These are phyloP conservation scores for Brachypodius melanocephalos DNA, from an alignment of 2,113 vertebrate genomes.

Conservation along the genomic window DNA sequence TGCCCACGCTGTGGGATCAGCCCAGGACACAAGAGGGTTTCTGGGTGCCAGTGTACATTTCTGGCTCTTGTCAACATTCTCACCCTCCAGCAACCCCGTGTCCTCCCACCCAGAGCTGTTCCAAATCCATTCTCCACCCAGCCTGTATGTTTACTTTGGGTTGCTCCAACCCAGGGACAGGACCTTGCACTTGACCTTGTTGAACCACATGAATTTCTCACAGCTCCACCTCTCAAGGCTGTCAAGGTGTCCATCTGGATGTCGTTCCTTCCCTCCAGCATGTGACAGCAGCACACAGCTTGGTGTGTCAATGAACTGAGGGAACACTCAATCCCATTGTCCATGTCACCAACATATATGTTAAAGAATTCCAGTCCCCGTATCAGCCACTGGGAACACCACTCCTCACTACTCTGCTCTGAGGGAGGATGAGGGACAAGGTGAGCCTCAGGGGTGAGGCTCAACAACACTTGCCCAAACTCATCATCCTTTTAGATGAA, in stretches of 20 bases:
- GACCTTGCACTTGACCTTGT: background rate
- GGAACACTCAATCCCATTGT: background rate
- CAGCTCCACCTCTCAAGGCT: background rate
- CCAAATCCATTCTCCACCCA: background rate
- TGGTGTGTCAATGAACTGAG: background rate
- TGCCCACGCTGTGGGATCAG: background rate
- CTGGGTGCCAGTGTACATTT: background rate
- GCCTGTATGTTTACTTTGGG: background rate
- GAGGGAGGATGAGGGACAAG: background rate
- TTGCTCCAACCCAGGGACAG: background rate
- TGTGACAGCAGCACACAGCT: background rate
- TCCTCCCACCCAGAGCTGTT: background rate
- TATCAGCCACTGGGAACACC: background rate
- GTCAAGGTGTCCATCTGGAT: background rate
- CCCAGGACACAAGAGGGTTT: background rate
- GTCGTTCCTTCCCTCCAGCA: background rate
- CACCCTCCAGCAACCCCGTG: background rate
- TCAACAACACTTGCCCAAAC: background rate
- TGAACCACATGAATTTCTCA: background rate
- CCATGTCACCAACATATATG: rapidly evolving
- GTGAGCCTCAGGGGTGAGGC: rapidly evolving
- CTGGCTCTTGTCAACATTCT: background rate
- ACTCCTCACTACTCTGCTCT: background rate
- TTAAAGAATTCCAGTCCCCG: background rate
- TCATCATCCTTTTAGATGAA: background rate